A percentile compares a stretch with the other conserved stretches of the same genome.
Evolutionary conservation across 1,140 invertebrate species (phyloP).

Genomic region (Scaptomyza graminum): DNA sequence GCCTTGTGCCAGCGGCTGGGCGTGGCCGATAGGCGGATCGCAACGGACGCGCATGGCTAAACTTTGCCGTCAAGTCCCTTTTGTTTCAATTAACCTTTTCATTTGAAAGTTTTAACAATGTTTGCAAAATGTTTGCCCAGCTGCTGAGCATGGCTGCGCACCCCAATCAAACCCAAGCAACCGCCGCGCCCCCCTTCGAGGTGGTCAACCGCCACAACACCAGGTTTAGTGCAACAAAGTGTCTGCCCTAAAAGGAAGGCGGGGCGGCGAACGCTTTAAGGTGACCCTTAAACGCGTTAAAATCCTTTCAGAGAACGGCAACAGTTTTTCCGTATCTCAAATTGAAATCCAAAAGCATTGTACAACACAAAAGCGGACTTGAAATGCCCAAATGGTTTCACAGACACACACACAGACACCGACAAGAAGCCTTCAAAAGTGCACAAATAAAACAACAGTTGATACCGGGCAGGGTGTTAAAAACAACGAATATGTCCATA

Average conservation of each 20-base stretch:
- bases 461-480: background rate
- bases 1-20: constrained; percentile 20
- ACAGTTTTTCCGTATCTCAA: constrained; percentile 71
- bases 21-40: constrained; percentile 42
- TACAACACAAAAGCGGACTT: constrained; percentile 35
- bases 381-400: background rate
- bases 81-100: constrained; percentile 83
- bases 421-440: background rate
- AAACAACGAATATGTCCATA: background rate
- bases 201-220: constrained; percentile 8
- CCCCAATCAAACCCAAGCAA: background rate
- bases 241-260: background rate
- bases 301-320: constrained; percentile 41
- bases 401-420: background rate
- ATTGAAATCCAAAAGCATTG: constrained; percentile 74
- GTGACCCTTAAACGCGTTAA: constrained; percentile 7
- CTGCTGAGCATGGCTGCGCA: constrained; percentile 6
- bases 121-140: constrained; percentile 68
- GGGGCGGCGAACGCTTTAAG: constrained; percentile 11
- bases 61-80: constrained; percentile 77
- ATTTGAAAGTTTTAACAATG: constrained; percentile 80
- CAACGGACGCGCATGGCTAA: constrained; percentile 62
- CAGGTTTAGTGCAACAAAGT: constrained; percentile 12
- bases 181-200: background rate
- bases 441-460: background rate